Percentiles rank a stretch among this genome's conserved stretches.
These are phyloP conservation scores for Agonopterix subpropinquella DNA, from an alignment of 2,888 invertebrate genomes.

Conservation along the genomic window DNA sequence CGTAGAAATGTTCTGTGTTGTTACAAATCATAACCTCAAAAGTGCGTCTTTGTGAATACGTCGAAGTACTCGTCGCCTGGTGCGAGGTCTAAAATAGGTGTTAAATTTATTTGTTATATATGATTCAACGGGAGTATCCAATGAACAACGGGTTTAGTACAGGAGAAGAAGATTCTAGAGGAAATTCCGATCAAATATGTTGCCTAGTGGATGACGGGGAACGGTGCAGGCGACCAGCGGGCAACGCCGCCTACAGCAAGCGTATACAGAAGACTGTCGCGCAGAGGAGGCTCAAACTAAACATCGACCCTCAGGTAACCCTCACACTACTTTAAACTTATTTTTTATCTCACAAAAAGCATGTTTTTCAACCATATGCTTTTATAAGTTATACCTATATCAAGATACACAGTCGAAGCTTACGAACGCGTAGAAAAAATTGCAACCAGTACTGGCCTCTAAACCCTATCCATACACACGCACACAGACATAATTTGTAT, in stretches of 20 bases:
- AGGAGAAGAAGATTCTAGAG: slow-evolving; percentile 92
- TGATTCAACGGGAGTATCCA: slow-evolving; percentile 75
- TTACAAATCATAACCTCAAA: slow-evolving; percentile 64
- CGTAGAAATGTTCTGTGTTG: slow-evolving; percentile 47
- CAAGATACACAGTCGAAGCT: too few species aligned
- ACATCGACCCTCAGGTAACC: slow-evolving; percentile 81
- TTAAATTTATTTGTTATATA: slow-evolving; percentile 62
- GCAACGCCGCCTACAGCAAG: slow-evolving; percentile 97
- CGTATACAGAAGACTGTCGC: slow-evolving; percentile 97
- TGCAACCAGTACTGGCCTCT: too few species aligned
- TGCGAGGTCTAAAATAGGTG: slow-evolving; percentile 47
- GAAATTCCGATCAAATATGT: slow-evolving; percentile 92
- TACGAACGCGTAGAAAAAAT: too few species aligned
- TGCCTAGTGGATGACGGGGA: slow-evolving; percentile 93
- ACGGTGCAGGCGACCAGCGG: slow-evolving; percentile 90
- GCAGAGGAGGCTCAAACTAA: slow-evolving; percentile 91
- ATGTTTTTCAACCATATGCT: background rate
- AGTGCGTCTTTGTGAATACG: slow-evolving; percentile 60
- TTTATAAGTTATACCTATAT: too few species aligned
- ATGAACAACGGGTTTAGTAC: slow-evolving; percentile 93
- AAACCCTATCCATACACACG: too few species aligned
- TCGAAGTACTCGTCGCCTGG: slow-evolving; percentile 47
- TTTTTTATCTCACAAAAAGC: background rate
- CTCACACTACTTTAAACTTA: background rate
- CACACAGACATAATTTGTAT: too few species aligned